Conservation (phyloP, 2,797 vertebrate species). For the Hirundo rustica region DNA sequence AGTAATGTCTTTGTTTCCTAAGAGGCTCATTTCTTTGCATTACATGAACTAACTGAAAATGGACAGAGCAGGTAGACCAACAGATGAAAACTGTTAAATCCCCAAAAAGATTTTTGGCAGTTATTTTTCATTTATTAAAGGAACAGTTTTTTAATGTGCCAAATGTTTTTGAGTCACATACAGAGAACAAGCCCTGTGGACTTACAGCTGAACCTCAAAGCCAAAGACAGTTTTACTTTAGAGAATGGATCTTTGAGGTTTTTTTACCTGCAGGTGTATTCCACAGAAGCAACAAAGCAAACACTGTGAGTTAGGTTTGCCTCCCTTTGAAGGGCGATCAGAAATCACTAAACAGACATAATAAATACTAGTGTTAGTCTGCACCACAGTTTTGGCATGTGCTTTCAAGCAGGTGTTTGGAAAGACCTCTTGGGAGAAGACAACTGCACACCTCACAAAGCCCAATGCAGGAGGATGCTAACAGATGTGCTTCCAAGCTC, state of each 20-base stretch:
- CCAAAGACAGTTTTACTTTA: neutral
- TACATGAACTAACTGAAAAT: neutral
- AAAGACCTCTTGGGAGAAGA: neutral
- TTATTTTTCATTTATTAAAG: neutral
- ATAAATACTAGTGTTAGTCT: neutral
- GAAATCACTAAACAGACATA: neutral
- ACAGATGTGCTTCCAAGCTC: neutral
- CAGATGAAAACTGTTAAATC: neutral
- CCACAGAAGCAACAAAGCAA: neutral
- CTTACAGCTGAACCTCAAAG: neutral
- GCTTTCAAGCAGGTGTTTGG: constrained; percentile 11
- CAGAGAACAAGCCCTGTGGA: neutral
- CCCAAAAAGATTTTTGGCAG: neutral
- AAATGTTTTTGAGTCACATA: neutral
- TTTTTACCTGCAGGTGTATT: neutral
- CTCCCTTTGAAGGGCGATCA: neutral
- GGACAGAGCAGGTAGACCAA: neutral
- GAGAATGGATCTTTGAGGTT: neutral
- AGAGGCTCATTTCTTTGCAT: neutral
- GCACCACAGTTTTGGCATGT: neutral
- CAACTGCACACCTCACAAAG: neutral
- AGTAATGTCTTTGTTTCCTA: neutral
- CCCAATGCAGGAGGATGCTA: neutral
- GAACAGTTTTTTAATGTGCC: neutral
- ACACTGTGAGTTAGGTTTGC: neutral